Conservation (phyloP, 2,888 invertebrate species). For the Diarsia brunnea region DNA sequence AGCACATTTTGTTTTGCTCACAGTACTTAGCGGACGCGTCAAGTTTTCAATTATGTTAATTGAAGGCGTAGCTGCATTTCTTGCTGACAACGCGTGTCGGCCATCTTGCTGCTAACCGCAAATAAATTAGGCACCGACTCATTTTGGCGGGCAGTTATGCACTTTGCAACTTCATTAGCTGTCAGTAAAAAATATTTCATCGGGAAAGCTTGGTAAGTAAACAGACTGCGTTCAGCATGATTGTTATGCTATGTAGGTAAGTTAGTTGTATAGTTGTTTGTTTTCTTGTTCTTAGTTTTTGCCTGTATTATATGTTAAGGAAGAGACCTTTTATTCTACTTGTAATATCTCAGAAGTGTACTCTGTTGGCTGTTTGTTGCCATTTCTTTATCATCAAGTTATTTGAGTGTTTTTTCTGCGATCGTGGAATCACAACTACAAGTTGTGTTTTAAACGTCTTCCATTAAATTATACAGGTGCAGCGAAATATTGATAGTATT, state of each 20-base stretch:
- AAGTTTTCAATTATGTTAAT: conserved; percentile 82
- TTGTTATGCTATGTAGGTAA: background rate
- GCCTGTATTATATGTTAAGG: no score
- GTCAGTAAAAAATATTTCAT: conserved; percentile 35
- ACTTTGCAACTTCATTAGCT: conserved; percentile 48
- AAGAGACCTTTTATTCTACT: background rate
- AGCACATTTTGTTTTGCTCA: conserved; percentile 66
- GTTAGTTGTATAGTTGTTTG: background rate
- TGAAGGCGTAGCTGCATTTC: conserved; percentile 75
- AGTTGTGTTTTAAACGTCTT: background rate
- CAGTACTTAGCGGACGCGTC: conserved; percentile 69
- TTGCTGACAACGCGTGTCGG: conserved; percentile 74
- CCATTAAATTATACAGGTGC: background rate
- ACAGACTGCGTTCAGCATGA: background rate
- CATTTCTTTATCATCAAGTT: background rate
- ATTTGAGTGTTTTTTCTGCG: background rate
- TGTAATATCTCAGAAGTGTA: background rate
- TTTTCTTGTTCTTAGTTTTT: background rate
- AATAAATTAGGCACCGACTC: conserved; percentile 62
- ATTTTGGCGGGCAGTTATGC: conserved; percentile 44
- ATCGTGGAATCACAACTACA: background rate
- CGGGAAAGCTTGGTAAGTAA: background rate
- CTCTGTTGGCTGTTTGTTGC: background rate
- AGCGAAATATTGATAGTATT: background rate
- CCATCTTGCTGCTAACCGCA: conserved; percentile 64